Evolutionary conservation across 2,113 vertebrate species (phyloP).

Genomic region (Verasper variegatus): DNA sequence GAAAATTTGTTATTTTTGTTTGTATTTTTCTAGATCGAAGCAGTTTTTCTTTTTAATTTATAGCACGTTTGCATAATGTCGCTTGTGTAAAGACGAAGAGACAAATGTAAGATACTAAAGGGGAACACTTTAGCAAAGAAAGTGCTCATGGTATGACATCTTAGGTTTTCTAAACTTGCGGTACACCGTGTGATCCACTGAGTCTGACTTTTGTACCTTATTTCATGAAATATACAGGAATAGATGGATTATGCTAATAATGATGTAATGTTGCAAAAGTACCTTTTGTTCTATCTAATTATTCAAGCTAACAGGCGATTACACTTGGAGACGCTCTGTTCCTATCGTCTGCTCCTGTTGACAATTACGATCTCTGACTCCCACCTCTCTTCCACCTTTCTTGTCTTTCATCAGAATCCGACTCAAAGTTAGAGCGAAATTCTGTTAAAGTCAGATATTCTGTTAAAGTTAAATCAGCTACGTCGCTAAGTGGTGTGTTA

Average conservation of each 20-base stretch:
- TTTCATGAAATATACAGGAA: neutral
- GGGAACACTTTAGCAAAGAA: too few species aligned
- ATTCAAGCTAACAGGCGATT: neutral
- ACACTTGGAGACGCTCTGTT: neutral
- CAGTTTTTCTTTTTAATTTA: neutral
- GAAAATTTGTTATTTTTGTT: neutral
- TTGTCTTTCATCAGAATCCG: neutral
- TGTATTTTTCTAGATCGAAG: neutral
- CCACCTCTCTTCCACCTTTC: neutral
- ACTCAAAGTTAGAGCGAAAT: neutral
- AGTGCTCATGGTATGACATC: too few species aligned
- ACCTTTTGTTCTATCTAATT: neutral
- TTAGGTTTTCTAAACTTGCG: neutral
- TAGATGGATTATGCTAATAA: neutral
- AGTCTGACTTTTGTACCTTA: neutral
- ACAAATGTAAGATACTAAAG: too few species aligned
- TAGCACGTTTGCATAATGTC: too few species aligned
- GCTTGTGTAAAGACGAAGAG: too few species aligned
- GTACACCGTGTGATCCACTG: neutral
- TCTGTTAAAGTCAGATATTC: neutral
- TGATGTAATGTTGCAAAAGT: neutral
- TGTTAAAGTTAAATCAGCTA: neutral
- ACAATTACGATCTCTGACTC: neutral
- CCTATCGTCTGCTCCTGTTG: neutral
- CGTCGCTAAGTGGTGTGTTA: too few species aligned